phyloP scores from a whole-genome alignment of 1,140 invertebrate genomes.

The Venustaconcha ellipsiformis region DNA sequence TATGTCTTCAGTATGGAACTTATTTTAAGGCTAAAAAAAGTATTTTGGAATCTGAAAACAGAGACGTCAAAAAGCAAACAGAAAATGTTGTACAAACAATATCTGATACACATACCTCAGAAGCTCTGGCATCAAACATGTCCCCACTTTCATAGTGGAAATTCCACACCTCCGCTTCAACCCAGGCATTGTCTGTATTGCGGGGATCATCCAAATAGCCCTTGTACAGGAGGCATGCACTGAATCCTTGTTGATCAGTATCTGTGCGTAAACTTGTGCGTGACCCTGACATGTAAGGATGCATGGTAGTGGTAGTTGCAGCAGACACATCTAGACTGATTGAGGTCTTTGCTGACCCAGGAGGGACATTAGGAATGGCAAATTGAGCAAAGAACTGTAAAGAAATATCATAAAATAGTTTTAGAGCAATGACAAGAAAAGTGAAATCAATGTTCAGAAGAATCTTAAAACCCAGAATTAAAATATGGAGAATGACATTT shows the following conservation, averaged over 20 bases:
- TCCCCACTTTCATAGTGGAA: constrained; percentile 87
- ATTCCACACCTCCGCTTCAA: constrained; percentile 92
- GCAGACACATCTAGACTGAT: not conserved
- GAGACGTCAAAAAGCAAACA: not conserved
- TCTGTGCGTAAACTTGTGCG: constrained; percentile 37
- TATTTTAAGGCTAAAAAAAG: not conserved
- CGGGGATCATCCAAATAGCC: constrained; percentile 97
- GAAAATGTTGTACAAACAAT: not conserved
- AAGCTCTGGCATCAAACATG: constrained; percentile 51
- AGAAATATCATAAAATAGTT: not conserved
- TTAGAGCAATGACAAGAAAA: constrained; percentile 1
- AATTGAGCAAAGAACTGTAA: constrained; percentile 59
- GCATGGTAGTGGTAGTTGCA: not conserved
- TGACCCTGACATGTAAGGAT: constrained; percentile 8
- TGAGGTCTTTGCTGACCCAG: no score
- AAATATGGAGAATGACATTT: not conserved
- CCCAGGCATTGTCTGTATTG: constrained; percentile 96
- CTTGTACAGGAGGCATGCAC: constrained; percentile 75
- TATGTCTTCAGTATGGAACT: no score
- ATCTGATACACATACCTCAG: constrained; percentile 41
- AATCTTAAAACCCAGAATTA: not conserved
- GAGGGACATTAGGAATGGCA: constrained; percentile 20
- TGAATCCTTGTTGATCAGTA: constrained; percentile 45
- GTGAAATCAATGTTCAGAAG: not conserved
- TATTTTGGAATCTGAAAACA: no score